Conservation (phyloP, 2,113 vertebrate species). For the Tachuris rubrigastra region DNA sequence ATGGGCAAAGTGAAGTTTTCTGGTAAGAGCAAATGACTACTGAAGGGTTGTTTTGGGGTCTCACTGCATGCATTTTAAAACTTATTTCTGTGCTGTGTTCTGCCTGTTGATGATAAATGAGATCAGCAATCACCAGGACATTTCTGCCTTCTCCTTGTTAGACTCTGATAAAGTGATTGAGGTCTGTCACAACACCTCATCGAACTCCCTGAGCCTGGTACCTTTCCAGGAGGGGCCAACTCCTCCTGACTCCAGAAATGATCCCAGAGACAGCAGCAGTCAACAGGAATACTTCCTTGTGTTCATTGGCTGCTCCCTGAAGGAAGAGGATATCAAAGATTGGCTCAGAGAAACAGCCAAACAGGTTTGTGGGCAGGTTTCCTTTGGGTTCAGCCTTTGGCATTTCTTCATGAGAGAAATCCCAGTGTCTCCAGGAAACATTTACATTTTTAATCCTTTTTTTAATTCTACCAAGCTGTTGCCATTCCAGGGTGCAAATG, state of each 20-base stretch:
- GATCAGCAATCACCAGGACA: background rate
- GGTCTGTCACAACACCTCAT: constrained; percentile 85
- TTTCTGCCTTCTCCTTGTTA: constrained; percentile 35
- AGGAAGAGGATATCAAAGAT: constrained; percentile 88
- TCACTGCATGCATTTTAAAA: background rate
- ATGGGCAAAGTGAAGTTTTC: constrained; percentile 90
- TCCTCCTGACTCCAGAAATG: constrained; percentile 59
- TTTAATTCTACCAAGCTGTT: background rate
- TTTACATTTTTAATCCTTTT: background rate
- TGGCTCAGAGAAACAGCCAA: constrained; percentile 92
- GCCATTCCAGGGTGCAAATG: background rate
- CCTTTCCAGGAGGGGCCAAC: constrained; percentile 71
- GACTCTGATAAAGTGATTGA: constrained; percentile 85
- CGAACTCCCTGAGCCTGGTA: constrained; percentile 79
- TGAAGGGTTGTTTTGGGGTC: background rate
- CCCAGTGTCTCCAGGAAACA: accelerated
- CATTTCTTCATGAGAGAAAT: background rate
- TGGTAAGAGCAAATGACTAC: constrained; percentile 72
- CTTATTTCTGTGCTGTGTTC: background rate
- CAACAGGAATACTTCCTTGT: constrained; percentile 81
- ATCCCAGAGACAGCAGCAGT: constrained; percentile 41
- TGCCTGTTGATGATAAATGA: background rate
- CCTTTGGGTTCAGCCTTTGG: background rate
- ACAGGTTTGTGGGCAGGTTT: constrained; percentile 76
- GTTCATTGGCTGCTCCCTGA: constrained; percentile 87